Conservation (phyloP, 2,888 invertebrate species). For the Heliconius charithonia region DNA sequence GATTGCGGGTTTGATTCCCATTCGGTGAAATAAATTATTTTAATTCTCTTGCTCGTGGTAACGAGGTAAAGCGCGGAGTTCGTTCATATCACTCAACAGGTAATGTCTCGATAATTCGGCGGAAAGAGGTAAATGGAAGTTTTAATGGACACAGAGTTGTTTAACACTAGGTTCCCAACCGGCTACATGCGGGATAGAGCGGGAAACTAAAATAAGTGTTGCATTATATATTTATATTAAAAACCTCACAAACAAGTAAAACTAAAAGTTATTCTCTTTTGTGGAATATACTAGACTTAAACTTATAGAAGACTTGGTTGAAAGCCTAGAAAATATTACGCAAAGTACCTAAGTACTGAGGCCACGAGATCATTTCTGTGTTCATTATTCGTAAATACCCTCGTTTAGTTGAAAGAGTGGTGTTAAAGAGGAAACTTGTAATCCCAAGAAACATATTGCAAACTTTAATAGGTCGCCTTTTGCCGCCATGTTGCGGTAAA, state of each 20-base stretch:
- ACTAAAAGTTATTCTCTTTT: neutral
- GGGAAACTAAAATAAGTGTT: neutral
- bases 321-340: conserved; percentile 27
- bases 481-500: conserved; percentile 8
- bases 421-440: conserved; percentile 37
- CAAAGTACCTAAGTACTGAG: conserved; percentile 35
- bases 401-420: conserved; percentile 36
- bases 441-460: conserved; percentile 40
- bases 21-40: neutral
- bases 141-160: neutral
- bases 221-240: neutral
- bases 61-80: neutral
- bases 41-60: neutral
- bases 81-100: neutral
- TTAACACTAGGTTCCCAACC: neutral
- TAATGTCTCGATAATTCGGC: neutral
- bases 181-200: neutral
- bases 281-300: conserved; percentile 16
- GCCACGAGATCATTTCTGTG: conserved; percentile 38
- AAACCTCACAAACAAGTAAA: neutral
- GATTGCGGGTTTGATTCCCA: too few relatives aligned
- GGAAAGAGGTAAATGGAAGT: neutral
- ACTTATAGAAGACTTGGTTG: conserved; percentile 25
- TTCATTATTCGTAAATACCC: conserved; percentile 35
- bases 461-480: conserved; percentile 33